Conservation (phyloP, 2,113 vertebrate genomes). For the Mirza zaza region DNA sequence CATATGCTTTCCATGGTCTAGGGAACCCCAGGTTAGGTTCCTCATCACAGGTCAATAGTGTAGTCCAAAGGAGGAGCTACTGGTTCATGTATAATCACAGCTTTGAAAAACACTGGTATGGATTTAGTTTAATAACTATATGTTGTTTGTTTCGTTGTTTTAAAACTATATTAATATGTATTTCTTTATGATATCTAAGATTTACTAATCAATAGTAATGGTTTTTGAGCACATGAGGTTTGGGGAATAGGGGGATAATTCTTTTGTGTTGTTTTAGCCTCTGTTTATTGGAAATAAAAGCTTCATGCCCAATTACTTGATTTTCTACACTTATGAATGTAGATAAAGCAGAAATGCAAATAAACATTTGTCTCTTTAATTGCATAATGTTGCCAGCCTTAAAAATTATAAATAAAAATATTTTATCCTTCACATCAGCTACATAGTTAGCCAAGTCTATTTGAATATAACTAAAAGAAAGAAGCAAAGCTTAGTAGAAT, state of each 20-base stretch:
- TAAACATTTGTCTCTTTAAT: background rate
- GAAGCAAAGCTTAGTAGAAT: background rate
- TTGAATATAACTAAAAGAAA: background rate
- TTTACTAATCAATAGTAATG: constrained; percentile 10
- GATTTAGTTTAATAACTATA: background rate
- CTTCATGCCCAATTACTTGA: background rate
- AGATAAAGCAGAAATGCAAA: background rate
- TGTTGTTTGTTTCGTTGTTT: background rate
- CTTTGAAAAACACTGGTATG: background rate
- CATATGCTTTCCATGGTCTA: background rate
- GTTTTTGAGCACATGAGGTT: background rate
- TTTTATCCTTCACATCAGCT: background rate
- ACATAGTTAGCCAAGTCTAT: background rate
- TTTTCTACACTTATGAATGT: background rate
- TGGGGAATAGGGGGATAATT: background rate
- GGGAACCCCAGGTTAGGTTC: background rate
- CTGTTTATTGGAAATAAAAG: background rate
- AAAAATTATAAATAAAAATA: background rate
- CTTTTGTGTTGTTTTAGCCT: constrained; percentile 13
- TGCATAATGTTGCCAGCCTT: background rate
- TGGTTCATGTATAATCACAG: background rate
- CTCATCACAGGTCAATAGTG: background rate
- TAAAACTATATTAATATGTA: background rate
- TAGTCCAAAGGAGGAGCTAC: background rate
- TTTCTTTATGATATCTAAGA: background rate